Conservation (phyloP, 2,888 invertebrate genomes). For the Platycheirus albimanus region DNA sequence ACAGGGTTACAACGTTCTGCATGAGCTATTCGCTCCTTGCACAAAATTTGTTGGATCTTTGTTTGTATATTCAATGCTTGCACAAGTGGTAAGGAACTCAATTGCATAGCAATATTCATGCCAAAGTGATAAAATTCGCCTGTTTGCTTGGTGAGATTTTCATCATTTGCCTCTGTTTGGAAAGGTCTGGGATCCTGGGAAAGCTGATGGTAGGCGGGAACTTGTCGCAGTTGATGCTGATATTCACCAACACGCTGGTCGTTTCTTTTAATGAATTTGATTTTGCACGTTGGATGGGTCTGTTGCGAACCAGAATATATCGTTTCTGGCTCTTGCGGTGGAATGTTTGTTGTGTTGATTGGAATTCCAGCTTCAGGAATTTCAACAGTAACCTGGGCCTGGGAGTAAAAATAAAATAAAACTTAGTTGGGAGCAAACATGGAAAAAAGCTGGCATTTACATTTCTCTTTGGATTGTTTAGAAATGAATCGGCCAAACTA, state of each 20-base stretch:
- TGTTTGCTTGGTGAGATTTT: not conserved
- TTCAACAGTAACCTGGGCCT: constrained; percentile 1
- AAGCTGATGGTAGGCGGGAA: not conserved
- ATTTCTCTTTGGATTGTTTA: not conserved
- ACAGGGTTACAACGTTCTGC: not conserved
- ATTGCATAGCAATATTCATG: constrained; percentile 35
- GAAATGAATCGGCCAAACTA: constrained; percentile 18
- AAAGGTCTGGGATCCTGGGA: no score
- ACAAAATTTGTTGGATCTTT: constrained; percentile 35
- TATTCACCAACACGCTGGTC: not conserved
- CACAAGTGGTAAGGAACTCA: constrained; percentile 18
- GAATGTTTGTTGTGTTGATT: not conserved
- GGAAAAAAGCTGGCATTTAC: not conserved
- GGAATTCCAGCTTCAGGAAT: not conserved
- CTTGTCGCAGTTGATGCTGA: not conserved
- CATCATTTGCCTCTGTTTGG: no score
- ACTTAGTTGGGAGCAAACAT: not conserved
- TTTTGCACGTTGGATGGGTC: not conserved
- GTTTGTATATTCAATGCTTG: constrained; percentile 27
- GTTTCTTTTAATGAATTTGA: no score
- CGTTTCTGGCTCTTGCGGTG: not conserved
- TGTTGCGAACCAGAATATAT: not conserved
- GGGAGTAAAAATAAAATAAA: no score
- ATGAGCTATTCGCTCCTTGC: constrained; percentile 4
- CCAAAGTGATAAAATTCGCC: constrained; percentile 37